Base-by-base conservation (phyloP, 1,140 invertebrate species). In the Drosophila ironensis region DNA sequence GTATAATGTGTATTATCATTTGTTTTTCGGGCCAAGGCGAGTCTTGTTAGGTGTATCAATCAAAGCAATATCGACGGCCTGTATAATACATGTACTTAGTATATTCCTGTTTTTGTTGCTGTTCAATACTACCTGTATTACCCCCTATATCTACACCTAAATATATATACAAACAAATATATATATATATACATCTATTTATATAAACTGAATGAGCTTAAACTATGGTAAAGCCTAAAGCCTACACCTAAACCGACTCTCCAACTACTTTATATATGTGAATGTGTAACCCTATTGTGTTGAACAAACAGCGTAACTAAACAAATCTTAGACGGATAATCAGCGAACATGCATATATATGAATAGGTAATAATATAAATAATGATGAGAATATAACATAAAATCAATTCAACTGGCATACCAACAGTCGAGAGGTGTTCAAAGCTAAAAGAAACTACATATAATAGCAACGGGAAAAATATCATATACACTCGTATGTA, bases 361-460 rank as follows among this genome's bases (percentile, higher is more conserved):
- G 54, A 54, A 66, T 9, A 33, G 6, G 9, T 27, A 27, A 27
- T 3, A 27, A 46, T 52, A 67, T 40, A 30, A 16, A 24, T 14
- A 67, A 53, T 68, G 61, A 38, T 20, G 48, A 71, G 73, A 68
- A 61, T 54, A 70, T 61, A 40, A 57, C 53, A 72, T 45, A 76
- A 57, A 76, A 72, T 53, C 47, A 77, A 87, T 68, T 87, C 59
- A 81, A 86, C 78, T 84, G 78, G 78, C 78, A 86, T 84, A 84
- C 78, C 78, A 84, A 74, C 78, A 84, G 78, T 86, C 80, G 70
- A 86, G 59, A 86, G 78, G 78, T 84, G 78, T 84, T 84, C 78
- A 84, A 52, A 72, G 72, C 66, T 56, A 61, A 70, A 57, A 68
- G 44, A 60, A 64, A 75, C 51, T 40, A 63, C 66, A 82, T 73